A percentile compares a stretch with the other conserved stretches of the same genome.
Evolutionary conservation across 1,140 invertebrate species (phyloP).

Genomic region (Saccostrea echinata): DNA sequence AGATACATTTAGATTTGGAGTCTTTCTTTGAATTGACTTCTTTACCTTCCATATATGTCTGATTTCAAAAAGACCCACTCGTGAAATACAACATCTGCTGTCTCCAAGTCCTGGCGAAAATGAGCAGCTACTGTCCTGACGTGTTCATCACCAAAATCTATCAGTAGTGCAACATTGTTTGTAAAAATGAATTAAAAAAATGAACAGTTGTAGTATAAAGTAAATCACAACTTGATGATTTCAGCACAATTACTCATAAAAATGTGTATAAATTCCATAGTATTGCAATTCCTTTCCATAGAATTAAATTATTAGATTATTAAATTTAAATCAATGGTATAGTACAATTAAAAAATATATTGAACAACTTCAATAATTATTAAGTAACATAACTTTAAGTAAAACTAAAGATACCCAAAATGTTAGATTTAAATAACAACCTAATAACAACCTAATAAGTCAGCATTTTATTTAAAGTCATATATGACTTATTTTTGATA

Average conservation of each 20-base stretch:
- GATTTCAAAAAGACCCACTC: neutral
- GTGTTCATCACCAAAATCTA: neutral
- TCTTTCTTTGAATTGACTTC: too few relatives aligned
- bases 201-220: neutral
- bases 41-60: constrained; percentile 2
- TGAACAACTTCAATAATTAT: too few relatives aligned
- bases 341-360: too few relatives aligned
- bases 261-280: neutral
- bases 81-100: neutral
- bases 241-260: neutral
- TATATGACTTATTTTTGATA: too few relatives aligned
- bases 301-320: neutral
- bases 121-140: neutral
- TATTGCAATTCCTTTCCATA: neutral
- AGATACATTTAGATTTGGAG: too few relatives aligned
- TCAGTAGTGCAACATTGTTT: neutral
- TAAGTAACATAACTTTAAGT: too few relatives aligned
- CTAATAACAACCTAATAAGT: neutral
- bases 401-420: neutral
- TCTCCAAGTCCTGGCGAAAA: neutral
- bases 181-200: neutral
- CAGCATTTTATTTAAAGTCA: neutral
- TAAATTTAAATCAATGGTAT: too few relatives aligned
- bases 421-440: neutral
- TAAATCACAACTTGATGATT: neutral